Evolutionary conservation across 2,797 vertebrate genomes (phyloP).

Genomic region (Labroides dimidiatus): DNA sequence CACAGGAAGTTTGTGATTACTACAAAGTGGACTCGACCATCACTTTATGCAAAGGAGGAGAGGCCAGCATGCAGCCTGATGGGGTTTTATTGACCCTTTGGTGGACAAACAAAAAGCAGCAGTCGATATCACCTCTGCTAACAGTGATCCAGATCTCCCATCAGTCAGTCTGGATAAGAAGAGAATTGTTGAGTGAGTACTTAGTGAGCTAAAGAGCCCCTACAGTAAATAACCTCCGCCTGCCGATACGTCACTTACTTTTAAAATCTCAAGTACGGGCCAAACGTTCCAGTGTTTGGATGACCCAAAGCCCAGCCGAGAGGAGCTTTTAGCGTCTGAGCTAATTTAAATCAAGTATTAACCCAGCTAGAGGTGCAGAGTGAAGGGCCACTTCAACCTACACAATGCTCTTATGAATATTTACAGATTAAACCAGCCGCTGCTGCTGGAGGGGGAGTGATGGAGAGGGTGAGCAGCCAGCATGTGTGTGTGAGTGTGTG

Average conservation of each 20-base stretch:
- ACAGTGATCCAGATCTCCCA: neutral
- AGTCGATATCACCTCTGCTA: neutral
- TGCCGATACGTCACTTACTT: constrained; percentile 10
- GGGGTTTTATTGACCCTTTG: neutral
- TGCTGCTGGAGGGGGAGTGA: neutral
- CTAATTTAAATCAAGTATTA: constrained; percentile 61
- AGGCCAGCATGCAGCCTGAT: neutral
- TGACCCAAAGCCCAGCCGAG: constrained; percentile 30
- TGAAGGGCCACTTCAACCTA: constrained; percentile 65
- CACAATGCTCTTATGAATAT: constrained; percentile 58
- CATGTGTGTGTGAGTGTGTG: neutral
- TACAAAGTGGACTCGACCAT: constrained; percentile 12
- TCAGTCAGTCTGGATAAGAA: constrained; percentile 1
- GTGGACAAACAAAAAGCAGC: neutral
- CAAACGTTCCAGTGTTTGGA: constrained; percentile 13
- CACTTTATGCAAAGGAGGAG: constrained; percentile 17
- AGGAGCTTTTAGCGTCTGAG: constrained; percentile 38
- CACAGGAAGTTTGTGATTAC: neutral
- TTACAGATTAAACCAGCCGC: constrained; percentile 51
- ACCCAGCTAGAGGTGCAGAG: constrained; percentile 34
- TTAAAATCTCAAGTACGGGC: constrained; percentile 28
- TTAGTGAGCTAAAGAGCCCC: constrained; percentile 1
- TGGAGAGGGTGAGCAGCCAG: neutral
- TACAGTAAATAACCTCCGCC: constrained; percentile 2
- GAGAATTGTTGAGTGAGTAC: neutral